Base-by-base conservation (phyloP, 2,888 invertebrate species). In the Idaea straminata region DNA sequence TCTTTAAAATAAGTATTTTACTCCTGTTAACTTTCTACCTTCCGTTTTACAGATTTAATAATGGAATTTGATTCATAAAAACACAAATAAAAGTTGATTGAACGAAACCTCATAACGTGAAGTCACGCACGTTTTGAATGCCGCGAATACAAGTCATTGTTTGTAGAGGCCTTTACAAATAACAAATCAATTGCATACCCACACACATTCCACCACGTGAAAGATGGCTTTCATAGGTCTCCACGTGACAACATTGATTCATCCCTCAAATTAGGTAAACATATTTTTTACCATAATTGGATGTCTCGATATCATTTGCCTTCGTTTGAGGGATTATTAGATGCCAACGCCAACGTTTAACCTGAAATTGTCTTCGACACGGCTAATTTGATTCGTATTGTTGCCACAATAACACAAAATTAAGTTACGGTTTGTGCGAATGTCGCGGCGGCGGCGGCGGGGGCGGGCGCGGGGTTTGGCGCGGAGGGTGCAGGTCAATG, bases 341-440 rank as follows among this genome's bases (percentile, higher is more conserved):
- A 47, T 47, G 10, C 10, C 47, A 60, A 62, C 16, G 16, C 15
- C 7, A 67, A 65, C 67, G 64, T 66, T 69, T 69, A 72, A 65
- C 64, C 65, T 64, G 77, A 77, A 83, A 83, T 83, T 79, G 76
- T 77, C 80, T 80, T 81, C 79, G 82, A 80, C 83, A 85, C 81
- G 79, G 80, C 80, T 79, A 88, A 88, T 87, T 89, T 83, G 85
- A 87, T 89, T 90, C 84, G 87, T 89, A 82, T 79, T 83, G 82
- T 79, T 83, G 82, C 74, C 47, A 47, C 47, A 47, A 47, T 47
- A 80, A 83, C 83, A 86, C 88, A 89, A 47, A 47, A 88, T 89
- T 86, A 85, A 87, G 86, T 89, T 89, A 88, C 88, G 88, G 87
- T 87, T 82, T 77, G 86, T 77, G 84, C 85, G 85, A 85, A 83